Conservation (phyloP, 2,888 invertebrate genomes). For the Athripsodes cinereus region DNA sequence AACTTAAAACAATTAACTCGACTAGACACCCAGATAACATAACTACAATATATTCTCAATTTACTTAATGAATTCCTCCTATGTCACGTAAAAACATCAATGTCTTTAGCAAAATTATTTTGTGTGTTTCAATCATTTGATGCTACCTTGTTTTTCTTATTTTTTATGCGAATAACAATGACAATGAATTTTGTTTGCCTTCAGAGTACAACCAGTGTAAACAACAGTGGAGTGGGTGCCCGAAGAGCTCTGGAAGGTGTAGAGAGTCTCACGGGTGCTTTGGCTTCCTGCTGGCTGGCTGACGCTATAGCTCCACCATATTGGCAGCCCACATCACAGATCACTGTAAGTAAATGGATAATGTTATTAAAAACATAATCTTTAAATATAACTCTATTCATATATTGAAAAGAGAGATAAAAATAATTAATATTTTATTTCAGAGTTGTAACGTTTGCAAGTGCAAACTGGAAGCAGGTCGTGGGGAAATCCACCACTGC, state of each 20-base stretch:
- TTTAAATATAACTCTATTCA: too few relatives aligned
- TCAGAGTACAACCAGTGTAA: neutral
- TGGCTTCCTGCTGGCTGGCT: slow-evolving; percentile 61
- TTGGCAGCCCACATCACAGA: slow-evolving; percentile 73
- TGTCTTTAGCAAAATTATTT: too few relatives aligned
- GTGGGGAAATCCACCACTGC: slow-evolving; percentile 66
- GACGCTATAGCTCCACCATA: slow-evolving; percentile 74
- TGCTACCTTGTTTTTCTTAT: too few relatives aligned
- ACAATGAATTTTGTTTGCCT: neutral
- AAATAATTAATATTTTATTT: slow-evolving; percentile 23
- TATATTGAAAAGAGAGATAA: too few relatives aligned
- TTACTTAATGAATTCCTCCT: too few relatives aligned
- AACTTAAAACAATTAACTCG: too few relatives aligned
- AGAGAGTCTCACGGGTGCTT: slow-evolving; percentile 50
- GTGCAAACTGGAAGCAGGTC: slow-evolving; percentile 47
- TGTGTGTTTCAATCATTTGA: too few relatives aligned
- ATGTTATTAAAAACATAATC: too few relatives aligned
- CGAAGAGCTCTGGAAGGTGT: slow-evolving; percentile 53
- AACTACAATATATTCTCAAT: too few relatives aligned
- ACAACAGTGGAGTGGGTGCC: slow-evolving; percentile 37
- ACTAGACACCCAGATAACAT: too few relatives aligned
- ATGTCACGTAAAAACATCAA: too few relatives aligned
- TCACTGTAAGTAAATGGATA: slow-evolving; percentile 54
- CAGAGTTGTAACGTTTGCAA: slow-evolving; percentile 64
- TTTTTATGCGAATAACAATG: slow-evolving; percentile 37